These are phyloP conservation scores for Casuarius casuarius DNA, from an alignment of 2,113 vertebrate species.

Conservation along the genomic window DNA sequence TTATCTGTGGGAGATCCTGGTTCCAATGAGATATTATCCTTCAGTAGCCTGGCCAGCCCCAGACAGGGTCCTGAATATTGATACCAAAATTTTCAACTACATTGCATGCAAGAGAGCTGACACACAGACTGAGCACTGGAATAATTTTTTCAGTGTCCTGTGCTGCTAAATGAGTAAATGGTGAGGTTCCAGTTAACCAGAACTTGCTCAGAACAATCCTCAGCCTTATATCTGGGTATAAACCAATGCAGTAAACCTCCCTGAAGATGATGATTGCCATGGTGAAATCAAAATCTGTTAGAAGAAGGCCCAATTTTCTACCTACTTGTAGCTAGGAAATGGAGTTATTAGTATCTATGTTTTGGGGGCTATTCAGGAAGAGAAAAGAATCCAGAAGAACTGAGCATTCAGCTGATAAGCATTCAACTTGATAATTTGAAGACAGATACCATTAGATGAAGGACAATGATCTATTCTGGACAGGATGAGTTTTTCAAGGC, in stretches of 20 bases:
- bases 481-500: not conserved
- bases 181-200: not conserved
- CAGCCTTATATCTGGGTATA: not conserved
- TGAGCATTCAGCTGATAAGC: not conserved
- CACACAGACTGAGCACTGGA: not conserved
- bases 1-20: not conserved
- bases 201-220: not conserved
- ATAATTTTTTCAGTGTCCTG: not conserved
- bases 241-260: not conserved
- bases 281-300: not conserved
- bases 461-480: not conserved
- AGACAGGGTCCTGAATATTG: not conserved
- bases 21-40: not conserved
- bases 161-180: not conserved
- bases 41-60: not conserved
- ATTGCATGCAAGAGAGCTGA: not conserved
- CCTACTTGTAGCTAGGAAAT: not conserved
- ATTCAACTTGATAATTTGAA: not conserved
- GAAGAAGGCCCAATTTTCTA: not conserved
- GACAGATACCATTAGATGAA: not conserved
- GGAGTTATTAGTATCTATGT: not conserved
- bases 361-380: not conserved
- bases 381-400: not conserved
- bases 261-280: not conserved
- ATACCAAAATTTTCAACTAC: not conserved